Evolutionary conservation across 2,888 invertebrate species (phyloP).

Genomic region (Rhabditoides inermis): DNA sequence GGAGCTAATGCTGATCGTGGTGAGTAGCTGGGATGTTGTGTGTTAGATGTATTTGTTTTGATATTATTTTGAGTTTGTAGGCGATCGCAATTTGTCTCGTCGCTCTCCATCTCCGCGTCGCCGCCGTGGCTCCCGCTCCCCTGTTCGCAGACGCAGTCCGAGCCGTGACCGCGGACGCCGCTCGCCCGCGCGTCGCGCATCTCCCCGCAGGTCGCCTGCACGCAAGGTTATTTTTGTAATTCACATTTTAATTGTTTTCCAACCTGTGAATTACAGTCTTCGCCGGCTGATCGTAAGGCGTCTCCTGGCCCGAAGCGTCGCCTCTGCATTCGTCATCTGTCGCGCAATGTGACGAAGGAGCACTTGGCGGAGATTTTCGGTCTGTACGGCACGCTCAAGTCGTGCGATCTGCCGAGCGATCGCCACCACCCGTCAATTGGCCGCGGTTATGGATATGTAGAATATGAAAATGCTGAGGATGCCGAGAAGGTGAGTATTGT

Average conservation of each 20-base stretch:
- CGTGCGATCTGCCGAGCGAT: slow-evolving; percentile 80
- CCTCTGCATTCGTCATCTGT: slow-evolving; percentile 30
- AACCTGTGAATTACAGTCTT: no score
- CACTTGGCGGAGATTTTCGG: slow-evolving; percentile 83
- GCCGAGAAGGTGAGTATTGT: slow-evolving; percentile 68
- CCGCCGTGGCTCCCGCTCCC: slow-evolving; percentile 23
- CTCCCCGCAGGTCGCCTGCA: slow-evolving; percentile 4
- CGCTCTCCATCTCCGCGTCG: slow-evolving; percentile 30
- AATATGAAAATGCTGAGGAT: slow-evolving; percentile 83
- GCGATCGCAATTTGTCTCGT: slow-evolving; percentile 5
- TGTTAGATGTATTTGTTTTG: slow-evolving; percentile 1
- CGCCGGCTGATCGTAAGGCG: no score
- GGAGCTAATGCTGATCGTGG: slow-evolving; percentile 4
- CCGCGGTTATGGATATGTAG: slow-evolving; percentile 89
- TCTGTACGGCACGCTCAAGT: slow-evolving; percentile 65
- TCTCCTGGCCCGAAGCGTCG: slow-evolving; percentile 22
- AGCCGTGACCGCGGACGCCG: slow-evolving; percentile 23
- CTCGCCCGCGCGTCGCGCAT: slow-evolving; percentile 8
- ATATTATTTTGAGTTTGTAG: not conserved
- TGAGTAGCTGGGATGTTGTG: slow-evolving; percentile 3
- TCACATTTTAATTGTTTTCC: no score
- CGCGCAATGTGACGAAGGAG: slow-evolving; percentile 56
- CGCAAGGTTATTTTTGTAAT: not conserved
- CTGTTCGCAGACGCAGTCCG: slow-evolving; percentile 13
- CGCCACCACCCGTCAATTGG: slow-evolving; percentile 77